These are phyloP conservation scores for Elephas maximus DNA, from an alignment of 2,113 vertebrate genomes.

Conservation along the genomic window DNA sequence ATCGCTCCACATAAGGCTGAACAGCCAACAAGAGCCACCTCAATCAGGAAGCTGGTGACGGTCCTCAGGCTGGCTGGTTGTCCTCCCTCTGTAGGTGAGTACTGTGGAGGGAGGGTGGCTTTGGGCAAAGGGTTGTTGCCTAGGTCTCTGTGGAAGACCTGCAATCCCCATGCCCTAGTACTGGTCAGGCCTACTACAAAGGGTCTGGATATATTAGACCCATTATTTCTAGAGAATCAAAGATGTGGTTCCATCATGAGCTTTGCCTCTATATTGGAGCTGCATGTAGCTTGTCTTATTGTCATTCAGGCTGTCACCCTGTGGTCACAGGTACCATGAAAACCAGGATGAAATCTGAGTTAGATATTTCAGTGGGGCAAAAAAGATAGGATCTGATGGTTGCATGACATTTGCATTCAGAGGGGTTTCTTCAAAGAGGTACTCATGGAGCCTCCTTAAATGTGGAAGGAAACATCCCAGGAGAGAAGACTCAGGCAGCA, in stretches of 20 bases:
- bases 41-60: slow-evolving; percentile 47
- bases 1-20: not conserved
- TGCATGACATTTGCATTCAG: no score
- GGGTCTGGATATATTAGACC: no score
- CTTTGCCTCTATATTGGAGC: not conserved
- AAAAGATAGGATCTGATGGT: no score
- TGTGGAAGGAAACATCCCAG: not conserved
- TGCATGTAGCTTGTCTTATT: not conserved
- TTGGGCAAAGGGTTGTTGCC: not conserved
- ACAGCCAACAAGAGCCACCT: not conserved
- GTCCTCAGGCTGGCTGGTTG: slow-evolving; percentile 54
- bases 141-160: not conserved
- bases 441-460: not conserved
- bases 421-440: not conserved
- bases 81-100: slow-evolving; percentile 59
- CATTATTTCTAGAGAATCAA: not conserved
- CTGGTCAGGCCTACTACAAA: not conserved
- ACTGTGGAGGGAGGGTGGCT: not conserved
- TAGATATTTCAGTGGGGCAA: no score
- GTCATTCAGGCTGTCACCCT: rapidly evolving
- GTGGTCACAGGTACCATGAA: not conserved
- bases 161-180: not conserved
- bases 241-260: rapidly evolving
- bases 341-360: not conserved
- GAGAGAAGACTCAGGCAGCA: not conserved